These are phyloP conservation scores for Talpa occidentalis DNA, from an alignment of 2,113 vertebrate genomes.

Conservation along the genomic window DNA sequence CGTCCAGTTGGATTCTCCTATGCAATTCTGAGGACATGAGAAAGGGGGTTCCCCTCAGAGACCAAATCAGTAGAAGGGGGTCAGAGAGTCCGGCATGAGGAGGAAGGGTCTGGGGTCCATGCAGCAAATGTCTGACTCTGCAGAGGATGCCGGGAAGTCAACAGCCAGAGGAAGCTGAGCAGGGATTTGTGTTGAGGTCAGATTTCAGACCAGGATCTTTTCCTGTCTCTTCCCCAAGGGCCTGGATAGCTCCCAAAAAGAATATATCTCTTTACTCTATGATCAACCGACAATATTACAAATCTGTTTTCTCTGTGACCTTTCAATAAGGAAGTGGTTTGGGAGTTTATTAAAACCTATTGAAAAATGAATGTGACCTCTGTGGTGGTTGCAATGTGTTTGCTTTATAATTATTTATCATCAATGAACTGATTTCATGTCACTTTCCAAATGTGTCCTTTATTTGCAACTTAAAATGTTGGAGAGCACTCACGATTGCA, in stretches of 20 bases:
- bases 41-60: neutral
- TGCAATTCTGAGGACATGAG: neutral
- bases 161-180: fast-evolving
- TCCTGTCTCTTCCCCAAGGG: neutral
- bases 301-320: neutral
- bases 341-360: neutral
- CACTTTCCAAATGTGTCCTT: neutral
- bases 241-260: neutral
- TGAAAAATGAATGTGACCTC: neutral
- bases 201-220: neutral
- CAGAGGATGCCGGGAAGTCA: neutral
- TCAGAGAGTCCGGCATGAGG: neutral
- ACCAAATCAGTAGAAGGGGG: neutral
- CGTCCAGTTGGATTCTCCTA: neutral
- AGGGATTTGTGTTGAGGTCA: neutral
- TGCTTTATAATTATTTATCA: neutral
- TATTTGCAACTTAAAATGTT: neutral
- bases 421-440: neutral
- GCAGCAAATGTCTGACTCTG: neutral
- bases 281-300: too few relatives aligned
- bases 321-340: neutral
- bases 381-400: neutral
- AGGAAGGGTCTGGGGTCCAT: neutral
- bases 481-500: neutral
- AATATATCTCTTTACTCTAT: neutral